Percentiles rank a stretch among this genome's conserved stretches.
These are phyloP conservation scores for Timema cristinae DNA, from an alignment of 2,888 invertebrate species.

Conservation along the genomic window DNA sequence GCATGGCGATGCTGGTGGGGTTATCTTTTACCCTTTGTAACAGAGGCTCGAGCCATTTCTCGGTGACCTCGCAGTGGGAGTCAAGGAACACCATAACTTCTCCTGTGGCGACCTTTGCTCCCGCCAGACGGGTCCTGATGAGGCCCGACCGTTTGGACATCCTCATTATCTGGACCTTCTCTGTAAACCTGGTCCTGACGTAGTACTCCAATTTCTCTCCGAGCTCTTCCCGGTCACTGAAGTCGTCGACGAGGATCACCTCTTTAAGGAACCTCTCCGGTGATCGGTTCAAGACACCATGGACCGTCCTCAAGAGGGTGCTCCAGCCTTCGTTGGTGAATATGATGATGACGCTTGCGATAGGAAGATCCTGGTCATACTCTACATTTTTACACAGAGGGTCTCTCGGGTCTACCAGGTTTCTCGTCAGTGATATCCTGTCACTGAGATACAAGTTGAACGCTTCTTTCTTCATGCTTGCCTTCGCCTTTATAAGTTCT, in stretches of 20 bases:
- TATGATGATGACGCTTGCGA: constrained; percentile 76
- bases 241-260: constrained; percentile 93
- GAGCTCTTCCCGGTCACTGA: constrained; percentile 69
- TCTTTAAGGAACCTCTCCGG: constrained; percentile 73
- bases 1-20: constrained; percentile 76
- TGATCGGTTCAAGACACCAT: constrained; percentile 79
- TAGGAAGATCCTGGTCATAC: constrained; percentile 64
- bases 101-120: constrained; percentile 77
- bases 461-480: constrained; percentile 74
- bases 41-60: constrained; percentile 83
- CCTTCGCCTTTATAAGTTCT: constrained; percentile 59
- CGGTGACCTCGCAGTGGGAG: constrained; percentile 84
- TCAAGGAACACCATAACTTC: constrained; percentile 84
- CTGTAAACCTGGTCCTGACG: constrained; percentile 64
- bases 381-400: constrained; percentile 51
- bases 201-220: constrained; percentile 77
- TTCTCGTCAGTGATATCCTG: constrained; percentile 78
- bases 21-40: constrained; percentile 79
- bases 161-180: constrained; percentile 68
- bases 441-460: constrained; percentile 87
- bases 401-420: constrained; percentile 61
- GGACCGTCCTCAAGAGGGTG: constrained; percentile 76
- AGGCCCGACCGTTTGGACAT: constrained; percentile 76
- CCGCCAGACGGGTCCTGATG: constrained; percentile 84
- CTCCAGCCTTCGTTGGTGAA: constrained; percentile 91